Evolutionary conservation across 2,113 vertebrate genomes (phyloP).

Genomic region (Hylia prasina): DNA sequence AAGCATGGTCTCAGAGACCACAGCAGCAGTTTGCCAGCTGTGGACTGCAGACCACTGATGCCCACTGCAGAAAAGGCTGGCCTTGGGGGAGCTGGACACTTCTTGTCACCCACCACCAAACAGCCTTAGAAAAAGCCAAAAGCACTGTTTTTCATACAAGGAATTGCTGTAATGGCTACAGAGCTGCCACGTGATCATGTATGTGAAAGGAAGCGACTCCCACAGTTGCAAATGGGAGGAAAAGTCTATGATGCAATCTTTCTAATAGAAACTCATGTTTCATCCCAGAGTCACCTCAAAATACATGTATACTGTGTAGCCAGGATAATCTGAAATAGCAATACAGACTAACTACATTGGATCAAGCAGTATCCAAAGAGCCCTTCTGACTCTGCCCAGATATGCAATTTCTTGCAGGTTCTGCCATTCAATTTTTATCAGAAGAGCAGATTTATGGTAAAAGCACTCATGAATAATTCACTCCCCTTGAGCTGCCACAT

Average conservation of each 20-base stretch:
- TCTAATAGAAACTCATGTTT: not conserved
- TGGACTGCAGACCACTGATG: not conserved
- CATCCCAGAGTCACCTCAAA: not conserved
- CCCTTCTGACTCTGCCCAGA: not conserved
- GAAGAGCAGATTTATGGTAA: slow-evolving; percentile 23
- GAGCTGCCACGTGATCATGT: not conserved
- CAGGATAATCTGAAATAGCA: not conserved
- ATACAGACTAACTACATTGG: not conserved
- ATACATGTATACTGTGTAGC: not conserved
- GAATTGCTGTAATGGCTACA: not conserved
- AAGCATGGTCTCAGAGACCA: not conserved
- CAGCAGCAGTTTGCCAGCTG: not conserved
- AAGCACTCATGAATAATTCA: slow-evolving; percentile 52
- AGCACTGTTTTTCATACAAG: not conserved
- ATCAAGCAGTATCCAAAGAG: not conserved
- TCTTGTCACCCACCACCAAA: not conserved
- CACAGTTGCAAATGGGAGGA: not conserved
- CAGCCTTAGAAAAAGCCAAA: not conserved
- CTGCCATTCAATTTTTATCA: slow-evolving; percentile 6
- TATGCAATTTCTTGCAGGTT: not conserved
- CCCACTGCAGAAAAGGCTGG: not conserved
- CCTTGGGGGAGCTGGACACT: not conserved
- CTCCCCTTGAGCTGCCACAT: not conserved
- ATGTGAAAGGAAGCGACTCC: not conserved
- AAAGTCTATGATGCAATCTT: not conserved